Evolutionary conservation across 2,113 vertebrate genomes (phyloP).

Genomic region (Psittacula cyanocephala): DNA sequence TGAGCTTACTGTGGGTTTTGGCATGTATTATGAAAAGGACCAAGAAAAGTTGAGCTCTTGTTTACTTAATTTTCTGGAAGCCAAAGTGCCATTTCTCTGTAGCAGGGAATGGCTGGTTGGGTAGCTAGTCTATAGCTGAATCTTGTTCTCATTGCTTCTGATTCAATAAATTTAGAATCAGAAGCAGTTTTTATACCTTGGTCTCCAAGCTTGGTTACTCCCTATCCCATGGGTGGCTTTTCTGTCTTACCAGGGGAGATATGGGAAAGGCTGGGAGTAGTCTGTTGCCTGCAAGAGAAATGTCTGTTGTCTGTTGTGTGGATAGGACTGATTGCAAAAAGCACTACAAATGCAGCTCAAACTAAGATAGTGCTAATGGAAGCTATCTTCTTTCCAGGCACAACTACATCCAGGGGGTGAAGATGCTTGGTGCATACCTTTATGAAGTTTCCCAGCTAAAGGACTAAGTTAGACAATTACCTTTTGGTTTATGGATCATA

Average conservation of each 20-base stretch:
- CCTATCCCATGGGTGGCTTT: neutral
- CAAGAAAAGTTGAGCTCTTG: neutral
- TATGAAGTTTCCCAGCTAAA: slow-evolving; percentile 89
- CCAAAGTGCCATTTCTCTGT: neutral
- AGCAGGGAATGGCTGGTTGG: neutral
- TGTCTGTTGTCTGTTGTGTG: neutral
- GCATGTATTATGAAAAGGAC: neutral
- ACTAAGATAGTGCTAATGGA: neutral
- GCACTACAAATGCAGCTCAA: neutral
- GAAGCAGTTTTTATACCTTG: neutral
- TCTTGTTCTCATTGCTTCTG: neutral
- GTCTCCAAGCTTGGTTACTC: neutral
- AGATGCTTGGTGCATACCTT: slow-evolving; percentile 92
- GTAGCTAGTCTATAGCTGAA: neutral
- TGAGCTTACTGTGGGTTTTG: neutral
- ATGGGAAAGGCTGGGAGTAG: neutral
- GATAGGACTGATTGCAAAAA: neutral
- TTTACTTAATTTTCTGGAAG: neutral
- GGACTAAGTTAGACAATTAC: slow-evolving; percentile 14
- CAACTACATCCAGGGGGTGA: slow-evolving; percentile 93
- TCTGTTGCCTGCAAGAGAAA: neutral
- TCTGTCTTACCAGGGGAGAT: neutral
- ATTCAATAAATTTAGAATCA: neutral
- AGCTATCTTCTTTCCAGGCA: slow-evolving; percentile 68
- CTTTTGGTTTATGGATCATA: neutral